A percentile compares a stretch with the other conserved stretches of the same genome.
Evolutionary conservation across 2,888 invertebrate species (phyloP).

Genomic region (Drosophila ochracea): DNA sequence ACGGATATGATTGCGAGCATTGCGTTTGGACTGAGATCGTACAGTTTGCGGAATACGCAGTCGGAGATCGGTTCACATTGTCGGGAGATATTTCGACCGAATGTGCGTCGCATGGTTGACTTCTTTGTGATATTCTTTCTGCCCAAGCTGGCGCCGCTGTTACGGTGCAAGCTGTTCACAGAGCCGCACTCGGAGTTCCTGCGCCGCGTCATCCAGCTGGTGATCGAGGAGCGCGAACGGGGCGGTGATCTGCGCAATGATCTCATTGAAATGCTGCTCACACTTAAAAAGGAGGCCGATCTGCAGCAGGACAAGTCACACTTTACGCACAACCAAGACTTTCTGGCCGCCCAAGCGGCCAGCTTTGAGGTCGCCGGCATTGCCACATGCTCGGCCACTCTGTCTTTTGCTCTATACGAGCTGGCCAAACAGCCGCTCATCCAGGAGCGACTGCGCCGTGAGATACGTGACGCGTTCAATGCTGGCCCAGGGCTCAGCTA

Average conservation of each 20-base stretch:
- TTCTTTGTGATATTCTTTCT: constrained; percentile 84
- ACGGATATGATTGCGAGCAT: constrained; percentile 86
- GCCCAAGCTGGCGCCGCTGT: constrained; percentile 83
- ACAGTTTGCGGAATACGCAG: constrained; percentile 85
- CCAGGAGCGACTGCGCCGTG: constrained; percentile 85
- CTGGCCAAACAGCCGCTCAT: constrained; percentile 84
- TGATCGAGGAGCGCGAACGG: constrained; percentile 84
- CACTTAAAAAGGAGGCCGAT: constrained; percentile 84
- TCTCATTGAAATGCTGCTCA: constrained; percentile 86
- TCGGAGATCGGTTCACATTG: constrained; percentile 85
- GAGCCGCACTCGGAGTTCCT: constrained; percentile 83
- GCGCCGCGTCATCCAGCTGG: constrained; percentile 83
- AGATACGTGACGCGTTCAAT: constrained; percentile 83
- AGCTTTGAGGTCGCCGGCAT: constrained; percentile 84
- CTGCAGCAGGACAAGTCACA: constrained; percentile 76
- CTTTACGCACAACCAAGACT: constrained; percentile 80
- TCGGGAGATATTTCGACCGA: constrained; percentile 83
- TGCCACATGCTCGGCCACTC: constrained; percentile 84
- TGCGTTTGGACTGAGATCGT: constrained; percentile 85
- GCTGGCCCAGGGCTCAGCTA: constrained; percentile 78
- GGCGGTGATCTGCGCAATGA: constrained; percentile 85
- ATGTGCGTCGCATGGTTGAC: constrained; percentile 82
- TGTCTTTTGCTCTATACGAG: constrained; percentile 85
- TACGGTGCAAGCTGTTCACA: constrained; percentile 80
- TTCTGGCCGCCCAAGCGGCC: constrained; percentile 84